Evolutionary conservation across 2,797 vertebrate genomes (phyloP), one percentile per base, ranked within the genome.

Genomic region (Vultur gryphus): DNA sequence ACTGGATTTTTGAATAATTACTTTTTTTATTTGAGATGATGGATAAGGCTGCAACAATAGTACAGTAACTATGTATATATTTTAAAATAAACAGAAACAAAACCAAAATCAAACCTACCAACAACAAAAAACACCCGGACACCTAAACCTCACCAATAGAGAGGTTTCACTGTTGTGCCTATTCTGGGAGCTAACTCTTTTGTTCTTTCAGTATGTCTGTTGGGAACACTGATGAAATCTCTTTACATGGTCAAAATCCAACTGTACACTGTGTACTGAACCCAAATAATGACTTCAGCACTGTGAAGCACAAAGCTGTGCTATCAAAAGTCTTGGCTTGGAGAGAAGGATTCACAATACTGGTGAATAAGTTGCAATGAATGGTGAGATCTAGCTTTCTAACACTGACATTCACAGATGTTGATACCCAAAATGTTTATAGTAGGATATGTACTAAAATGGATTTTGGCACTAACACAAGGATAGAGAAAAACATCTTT

Each of bases 81-180:
- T 26, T 76, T 6, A 10, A 16, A 70, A 75, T 15, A 31, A 70
- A 62, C 17, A 49, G 16, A 10, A 72, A 23, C 3, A 70, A 54
- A 87, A 41, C 4, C 19, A 55, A 89, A 87, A 16, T 3, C 29
- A 82, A 52, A 16, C 3, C 24, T 4, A 62, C 1, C 3, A 57
- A 0, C 9, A 59, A 15, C 19, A 73, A 52, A 49, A 72, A 28
- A 7, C 3, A 5, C 17, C 4, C 1, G 1, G 73, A 62, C 18
- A 14, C 6, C 8, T 75, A 29, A 57, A 44, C 4, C 28, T 73
- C 23, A 64, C 16, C 23, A 71, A 48, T 0, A 73, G 28, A 54
- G 24, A 48, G 3, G 2, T 54, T 87, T 90, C 44, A 35, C 3
- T 41, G 4, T 31, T 72, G 4, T 52, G 10, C 11, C 3, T 66